Evolutionary conservation across 2,888 invertebrate species (phyloP), one percentile per base, ranked within the genome.

Genomic region (Monopis laevigella): DNA sequence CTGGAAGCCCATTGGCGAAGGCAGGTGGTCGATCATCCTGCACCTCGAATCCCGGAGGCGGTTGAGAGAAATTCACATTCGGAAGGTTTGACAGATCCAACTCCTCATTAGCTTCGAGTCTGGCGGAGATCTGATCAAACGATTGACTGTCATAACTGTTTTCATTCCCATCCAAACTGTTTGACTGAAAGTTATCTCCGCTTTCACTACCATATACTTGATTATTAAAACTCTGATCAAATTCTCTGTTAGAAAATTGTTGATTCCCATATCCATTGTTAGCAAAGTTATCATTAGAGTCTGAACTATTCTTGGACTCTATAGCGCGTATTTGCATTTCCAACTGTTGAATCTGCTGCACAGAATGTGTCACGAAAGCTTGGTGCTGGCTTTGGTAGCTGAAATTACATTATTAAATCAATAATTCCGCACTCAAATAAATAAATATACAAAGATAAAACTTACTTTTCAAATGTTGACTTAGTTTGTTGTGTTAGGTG

Each of bases 381-480:
- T 96, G 92, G 77, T 99, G 98, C 62, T 99, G 98, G 28, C 91
- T 87, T 74, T 95, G 91, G 58, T 96, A 93, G 55, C 88, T 89
- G 60, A 42, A 77, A 67, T 30, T 40, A 5, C n/a, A n/a, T n/a
- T n/a, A n/a, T 5, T 40, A 18, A n/a, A 6, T 3, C n/a, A 28
- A 28, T 28, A 28, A 6, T 28, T 24, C 8, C 6, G 8, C 24
- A 24, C 6, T 29, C 5, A 11, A 29, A 8, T 29, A 29, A 8
- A 29, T 29, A 29, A 7, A 29, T 21, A 29, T n/a, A n/a, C n/a
- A n/a, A n/a, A n/a, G n/a, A 12, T 6, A 35, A 42, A 50, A 64
- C 73, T 55, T 73, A 86, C 71, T 88, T 88, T 55, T 93, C 92
- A 58, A 94, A 93, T 1, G 92, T 91, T 34, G 87, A 82, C 70